phyloP scores from a whole-genome alignment of 1,140 invertebrate genomes.

The Drosophila lowei region DNA sequence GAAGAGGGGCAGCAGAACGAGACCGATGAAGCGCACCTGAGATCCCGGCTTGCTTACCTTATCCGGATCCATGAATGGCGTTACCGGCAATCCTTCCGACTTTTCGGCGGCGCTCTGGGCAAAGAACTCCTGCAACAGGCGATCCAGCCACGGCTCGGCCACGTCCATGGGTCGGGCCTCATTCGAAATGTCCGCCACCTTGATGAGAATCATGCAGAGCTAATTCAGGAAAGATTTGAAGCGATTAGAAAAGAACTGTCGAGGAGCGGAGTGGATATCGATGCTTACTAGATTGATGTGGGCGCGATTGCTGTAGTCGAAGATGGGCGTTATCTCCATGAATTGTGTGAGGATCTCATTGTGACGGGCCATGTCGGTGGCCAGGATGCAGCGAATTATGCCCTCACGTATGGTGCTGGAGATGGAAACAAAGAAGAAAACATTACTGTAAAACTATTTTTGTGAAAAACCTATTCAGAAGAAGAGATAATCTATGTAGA shows the following conservation, averaged over 20 bases:
- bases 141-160: slow-evolving; percentile 93
- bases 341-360: slow-evolving; percentile 93
- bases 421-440: not conserved
- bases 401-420: slow-evolving; percentile 88
- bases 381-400: slow-evolving; percentile 92
- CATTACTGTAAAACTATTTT: too few relatives aligned
- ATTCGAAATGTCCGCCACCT: slow-evolving; percentile 94
- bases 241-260: not conserved
- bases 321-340: slow-evolving; percentile 87
- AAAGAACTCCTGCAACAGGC: slow-evolving; percentile 91
- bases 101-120: slow-evolving; percentile 93
- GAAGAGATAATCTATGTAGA: not conserved
- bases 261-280: too few relatives aligned
- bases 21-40: slow-evolving; percentile 93
- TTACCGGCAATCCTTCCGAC: slow-evolving; percentile 92
- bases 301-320: slow-evolving; percentile 89
- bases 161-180: slow-evolving; percentile 93
- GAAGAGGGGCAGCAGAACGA: slow-evolving; percentile 92
- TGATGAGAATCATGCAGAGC: slow-evolving; percentile 93
- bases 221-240: slow-evolving; percentile 85
- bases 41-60: slow-evolving; percentile 94
- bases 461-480: not conserved
- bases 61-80: slow-evolving; percentile 95
- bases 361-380: slow-evolving; percentile 94
- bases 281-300: slow-evolving; percentile 91